A percentile compares a stretch with the other conserved stretches of the same genome.
phyloP scores from a whole-genome alignment of 2,888 invertebrate species.

The Zeuzera pyrina region DNA sequence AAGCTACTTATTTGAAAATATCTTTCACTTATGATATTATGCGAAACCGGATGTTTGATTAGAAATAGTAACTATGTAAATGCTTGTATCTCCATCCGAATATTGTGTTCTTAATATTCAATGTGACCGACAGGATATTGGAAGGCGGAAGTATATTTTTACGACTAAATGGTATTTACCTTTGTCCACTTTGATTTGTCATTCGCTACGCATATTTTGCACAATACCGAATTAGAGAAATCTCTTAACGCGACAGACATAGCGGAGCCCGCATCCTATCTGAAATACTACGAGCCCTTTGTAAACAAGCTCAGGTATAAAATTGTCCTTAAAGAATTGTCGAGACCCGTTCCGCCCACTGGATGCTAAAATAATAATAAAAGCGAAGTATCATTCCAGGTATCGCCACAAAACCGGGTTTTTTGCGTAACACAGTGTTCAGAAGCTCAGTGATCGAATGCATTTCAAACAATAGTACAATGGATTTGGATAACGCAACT shows the following conservation, averaged over 20 bases:
- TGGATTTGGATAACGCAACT: no score
- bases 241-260: slow-evolving; percentile 44
- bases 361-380: slow-evolving; percentile 53
- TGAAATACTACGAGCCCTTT: slow-evolving; percentile 42
- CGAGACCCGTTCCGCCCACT: slow-evolving; percentile 48
- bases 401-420: slow-evolving; percentile 48
- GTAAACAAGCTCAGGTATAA: slow-evolving; percentile 65
- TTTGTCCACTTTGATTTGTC: slow-evolving; percentile 35
- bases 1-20: no score
- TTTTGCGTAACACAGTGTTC: slow-evolving; percentile 59
- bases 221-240: slow-evolving; percentile 31
- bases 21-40: no score
- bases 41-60: slow-evolving; percentile 61
- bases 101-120: slow-evolving; percentile 44
- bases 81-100: slow-evolving; percentile 38
- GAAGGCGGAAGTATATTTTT: slow-evolving; percentile 47
- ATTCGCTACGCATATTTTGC: slow-evolving; percentile 40
- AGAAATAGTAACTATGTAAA: slow-evolving; percentile 51
- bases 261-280: slow-evolving; percentile 39
- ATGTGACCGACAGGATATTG: slow-evolving; percentile 38
- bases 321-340: slow-evolving; percentile 47
- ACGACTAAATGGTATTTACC: slow-evolving; percentile 32
- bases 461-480: slow-evolving; percentile 49
- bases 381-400: slow-evolving; percentile 42
- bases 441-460: slow-evolving; percentile 44